Evolutionary conservation across 2,888 invertebrate species (phyloP).

Genomic region (Ennomos fuscantarius): DNA sequence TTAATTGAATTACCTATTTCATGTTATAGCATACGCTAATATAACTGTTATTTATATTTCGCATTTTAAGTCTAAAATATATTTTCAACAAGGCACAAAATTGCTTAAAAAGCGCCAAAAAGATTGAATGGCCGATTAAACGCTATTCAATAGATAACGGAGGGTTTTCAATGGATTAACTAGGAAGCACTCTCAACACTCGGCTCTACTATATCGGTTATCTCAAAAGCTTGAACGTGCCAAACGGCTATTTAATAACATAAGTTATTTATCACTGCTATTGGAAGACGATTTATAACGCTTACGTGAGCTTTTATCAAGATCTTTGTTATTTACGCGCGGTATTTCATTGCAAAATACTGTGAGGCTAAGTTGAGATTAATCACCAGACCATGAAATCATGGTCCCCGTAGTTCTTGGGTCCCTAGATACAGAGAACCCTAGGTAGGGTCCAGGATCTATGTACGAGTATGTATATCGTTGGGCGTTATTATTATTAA

Average conservation of each 20-base stretch:
- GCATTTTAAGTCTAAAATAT: conserved; percentile 4
- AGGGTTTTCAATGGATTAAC: conserved; percentile 30
- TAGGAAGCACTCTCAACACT: conserved; percentile 32
- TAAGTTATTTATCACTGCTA: conserved; percentile 38
- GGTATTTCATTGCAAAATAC: conserved; percentile 25
- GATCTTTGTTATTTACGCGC: conserved; percentile 37
- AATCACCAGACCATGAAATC: neutral
- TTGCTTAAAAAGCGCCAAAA: conserved; percentile 17
- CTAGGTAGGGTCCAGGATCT: too few species aligned
- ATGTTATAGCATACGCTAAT: conserved; percentile 13
- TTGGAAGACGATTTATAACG: conserved; percentile 36
- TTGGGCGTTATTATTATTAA: too few species aligned
- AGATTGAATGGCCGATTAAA: conserved; percentile 29
- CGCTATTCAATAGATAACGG: conserved; percentile 25
- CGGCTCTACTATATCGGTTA: conserved; percentile 33
- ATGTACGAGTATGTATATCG: too few species aligned
- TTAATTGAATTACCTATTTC: conserved; percentile 3
- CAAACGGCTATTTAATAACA: conserved; percentile 38
- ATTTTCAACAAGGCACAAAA: conserved; percentile 15
- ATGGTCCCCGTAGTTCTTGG: too few species aligned
- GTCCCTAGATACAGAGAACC: too few species aligned
- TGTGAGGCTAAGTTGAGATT: conserved; percentile 6
- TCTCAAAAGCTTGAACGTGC: conserved; percentile 30
- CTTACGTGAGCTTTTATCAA: conserved; percentile 36
- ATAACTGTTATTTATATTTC: conserved; percentile 7